Evolutionary conservation across 1,140 invertebrate genomes (phyloP), one percentile per base, ranked within the genome.

Genomic region (Rhopalosiphum padi): DNA sequence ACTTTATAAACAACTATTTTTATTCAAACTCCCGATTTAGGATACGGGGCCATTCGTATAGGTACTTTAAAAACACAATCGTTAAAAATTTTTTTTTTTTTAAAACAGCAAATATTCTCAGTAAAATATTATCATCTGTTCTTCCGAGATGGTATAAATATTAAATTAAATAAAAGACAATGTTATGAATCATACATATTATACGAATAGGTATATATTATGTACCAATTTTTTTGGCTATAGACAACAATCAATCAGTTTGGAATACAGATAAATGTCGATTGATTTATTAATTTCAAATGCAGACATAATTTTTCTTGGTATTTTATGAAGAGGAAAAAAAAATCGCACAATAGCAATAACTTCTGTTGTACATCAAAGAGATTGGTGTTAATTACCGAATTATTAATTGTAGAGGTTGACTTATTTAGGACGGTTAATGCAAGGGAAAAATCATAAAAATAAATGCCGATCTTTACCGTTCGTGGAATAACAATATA

Each of bases 351-450:
- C n/a, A 3, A 8, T 41, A 68, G 15, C 37, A 48, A 82, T 92
- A 92, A 82, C 15, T 83, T 37, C 11, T 92, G n/a, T 51, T 23
- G 23, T 41, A 92, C 68, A 92, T 92, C 91, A 92, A 92, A 92
- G 91, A 51, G 91, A 48, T 82, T 92, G 91, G 91, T 92, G 91
- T 92, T 83, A 92, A 92, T 92, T 83, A 92, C 91, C 91, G 91
- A 92, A 92, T 53, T 92, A 92, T 92, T 92, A 92, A 92, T 83
- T 82, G 23, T 53, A n/a, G 15, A 21, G 46, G n/a, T 37, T 22
- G 18, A 43, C 37, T 82, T 91, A 35, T 30, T 21, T 53, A 83
- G 22, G 30, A 51, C 60, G 60, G 55, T 41, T 55, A 55, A 55
- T 89, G 41, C 25, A 2, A 46, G 37, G 21, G 18, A 92, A 83